These are phyloP conservation scores for Arenaria interpres DNA, from an alignment of 2,113 vertebrate genomes.

Conservation along the genomic window DNA sequence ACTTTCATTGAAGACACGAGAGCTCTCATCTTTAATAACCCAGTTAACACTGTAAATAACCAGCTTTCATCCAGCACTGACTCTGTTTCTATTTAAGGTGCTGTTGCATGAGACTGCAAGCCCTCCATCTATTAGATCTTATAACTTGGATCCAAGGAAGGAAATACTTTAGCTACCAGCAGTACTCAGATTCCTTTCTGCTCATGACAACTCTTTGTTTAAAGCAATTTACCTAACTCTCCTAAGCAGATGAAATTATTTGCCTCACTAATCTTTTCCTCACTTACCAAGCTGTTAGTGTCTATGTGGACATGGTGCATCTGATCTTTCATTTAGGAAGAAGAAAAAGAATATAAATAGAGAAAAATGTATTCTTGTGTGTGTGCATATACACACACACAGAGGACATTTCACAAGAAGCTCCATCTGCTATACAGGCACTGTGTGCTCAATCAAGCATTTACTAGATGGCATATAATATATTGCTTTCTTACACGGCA, in stretches of 20 bases:
- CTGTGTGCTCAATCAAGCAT: not conserved
- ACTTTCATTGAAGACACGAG: not conserved
- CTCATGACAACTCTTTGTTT: not conserved
- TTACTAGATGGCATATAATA: not conserved
- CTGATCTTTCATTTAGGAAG: not conserved
- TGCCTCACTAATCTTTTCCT: not conserved
- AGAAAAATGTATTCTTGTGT: not conserved
- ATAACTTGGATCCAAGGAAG: not conserved
- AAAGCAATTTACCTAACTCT: conserved; percentile 19
- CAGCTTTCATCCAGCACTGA: accelerated
- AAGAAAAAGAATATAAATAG: not conserved
- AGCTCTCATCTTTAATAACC: not conserved
- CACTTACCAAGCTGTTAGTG: not conserved
- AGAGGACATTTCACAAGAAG: not conserved
- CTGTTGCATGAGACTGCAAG: not conserved
- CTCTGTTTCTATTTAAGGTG: not conserved
- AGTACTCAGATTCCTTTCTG: not conserved
- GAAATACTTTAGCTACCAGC: not conserved
- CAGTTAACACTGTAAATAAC: not conserved
- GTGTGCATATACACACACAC: not conserved
- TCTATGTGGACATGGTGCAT: not conserved
- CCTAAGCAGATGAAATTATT: not conserved
- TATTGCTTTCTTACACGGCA: not conserved
- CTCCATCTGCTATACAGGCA: not conserved
- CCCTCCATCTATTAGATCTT: not conserved